Evolutionary conservation across 2,113 vertebrate species (phyloP).

Genomic region (Myrmecobius fasciatus): DNA sequence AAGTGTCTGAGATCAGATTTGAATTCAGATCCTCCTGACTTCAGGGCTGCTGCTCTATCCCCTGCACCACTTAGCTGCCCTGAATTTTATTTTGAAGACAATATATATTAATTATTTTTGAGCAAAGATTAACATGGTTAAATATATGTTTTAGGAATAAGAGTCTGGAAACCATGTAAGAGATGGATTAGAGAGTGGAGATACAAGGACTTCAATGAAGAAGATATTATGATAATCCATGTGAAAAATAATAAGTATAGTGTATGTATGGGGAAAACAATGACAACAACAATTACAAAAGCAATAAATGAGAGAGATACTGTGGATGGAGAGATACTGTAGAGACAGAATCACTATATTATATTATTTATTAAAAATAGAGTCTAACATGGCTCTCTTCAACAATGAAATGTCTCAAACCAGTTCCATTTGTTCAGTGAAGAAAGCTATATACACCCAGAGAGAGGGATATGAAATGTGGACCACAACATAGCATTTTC

Average conservation of each 20-base stretch:
- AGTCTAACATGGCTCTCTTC: too few relatives aligned
- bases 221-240: background rate
- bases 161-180: background rate
- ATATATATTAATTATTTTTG: background rate
- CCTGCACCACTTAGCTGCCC: too few relatives aligned
- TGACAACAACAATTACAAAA: too few relatives aligned
- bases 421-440: too few relatives aligned
- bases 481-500: too few relatives aligned
- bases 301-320: background rate
- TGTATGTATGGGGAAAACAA: background rate
- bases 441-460: too few relatives aligned
- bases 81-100: too few relatives aligned
- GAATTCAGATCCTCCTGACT: too few relatives aligned
- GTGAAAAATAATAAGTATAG: background rate
- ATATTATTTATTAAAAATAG: background rate
- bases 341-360: background rate
- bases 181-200: background rate
- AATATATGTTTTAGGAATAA: background rate
- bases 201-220: background rate
- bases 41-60: too few relatives aligned
- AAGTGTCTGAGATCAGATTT: too few relatives aligned
- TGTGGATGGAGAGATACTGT: background rate
- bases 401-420: too few relatives aligned
- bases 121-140: background rate
- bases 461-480: too few relatives aligned